These are phyloP conservation scores for Leuciscus idus DNA, from an alignment of 2,113 vertebrate genomes.

Conservation along the genomic window DNA sequence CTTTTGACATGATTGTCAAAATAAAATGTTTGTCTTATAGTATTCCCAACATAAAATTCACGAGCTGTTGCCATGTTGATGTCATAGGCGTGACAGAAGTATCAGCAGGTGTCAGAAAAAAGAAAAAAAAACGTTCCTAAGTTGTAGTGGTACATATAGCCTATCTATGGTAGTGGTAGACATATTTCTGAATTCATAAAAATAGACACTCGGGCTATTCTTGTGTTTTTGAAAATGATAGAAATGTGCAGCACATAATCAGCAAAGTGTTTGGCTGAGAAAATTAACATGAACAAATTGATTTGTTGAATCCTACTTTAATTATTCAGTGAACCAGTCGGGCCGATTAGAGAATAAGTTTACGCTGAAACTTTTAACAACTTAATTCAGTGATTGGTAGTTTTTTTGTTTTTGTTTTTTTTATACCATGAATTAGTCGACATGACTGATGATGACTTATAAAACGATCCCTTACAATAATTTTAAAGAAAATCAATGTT, in stretches of 20 bases:
- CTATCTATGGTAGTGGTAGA: too few relatives aligned
- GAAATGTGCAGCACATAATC: background rate
- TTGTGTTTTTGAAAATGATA: background rate
- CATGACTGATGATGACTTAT: too few relatives aligned
- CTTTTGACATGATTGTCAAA: background rate
- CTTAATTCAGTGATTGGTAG: too few relatives aligned
- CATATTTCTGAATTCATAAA: too few relatives aligned
- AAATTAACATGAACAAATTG: background rate
- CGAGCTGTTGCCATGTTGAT: background rate
- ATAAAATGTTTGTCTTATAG: too few relatives aligned
- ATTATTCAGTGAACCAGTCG: too few relatives aligned
- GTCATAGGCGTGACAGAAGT: too few relatives aligned
- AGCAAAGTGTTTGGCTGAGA: background rate
- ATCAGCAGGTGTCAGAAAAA: background rate
- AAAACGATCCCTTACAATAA: background rate
- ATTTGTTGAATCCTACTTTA: background rate
- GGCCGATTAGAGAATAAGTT: background rate
- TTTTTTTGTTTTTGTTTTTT: too few relatives aligned
- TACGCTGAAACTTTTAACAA: background rate
- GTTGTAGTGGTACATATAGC: background rate
- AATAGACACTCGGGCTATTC: too few relatives aligned
- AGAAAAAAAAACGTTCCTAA: background rate
- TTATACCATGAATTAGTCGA: too few relatives aligned
- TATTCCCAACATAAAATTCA: background rate
- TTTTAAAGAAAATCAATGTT: too few relatives aligned